A percentile compares a stretch with the other conserved stretches of the same genome.
Conservation (phyloP, 2,113 vertebrate genomes). For the Cichladusa arquata region DNA sequence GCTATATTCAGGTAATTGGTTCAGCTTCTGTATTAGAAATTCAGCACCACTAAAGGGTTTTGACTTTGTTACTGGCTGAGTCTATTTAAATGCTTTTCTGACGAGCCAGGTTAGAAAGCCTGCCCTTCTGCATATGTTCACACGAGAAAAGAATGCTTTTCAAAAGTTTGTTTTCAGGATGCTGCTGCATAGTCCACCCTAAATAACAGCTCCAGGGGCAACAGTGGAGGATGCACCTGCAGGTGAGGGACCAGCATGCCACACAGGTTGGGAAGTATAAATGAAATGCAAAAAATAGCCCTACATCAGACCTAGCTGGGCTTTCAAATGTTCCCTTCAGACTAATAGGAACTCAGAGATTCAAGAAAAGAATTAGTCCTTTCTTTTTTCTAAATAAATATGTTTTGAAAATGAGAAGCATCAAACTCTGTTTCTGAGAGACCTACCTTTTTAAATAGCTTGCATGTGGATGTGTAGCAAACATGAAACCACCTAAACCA, state of each 20-base stretch:
- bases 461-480: not conserved
- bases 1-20: not conserved
- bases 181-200: not conserved
- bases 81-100: not conserved
- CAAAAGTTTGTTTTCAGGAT: not conserved
- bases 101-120: not conserved
- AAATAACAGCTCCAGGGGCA: not conserved
- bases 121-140: not conserved
- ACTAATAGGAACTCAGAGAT: not conserved
- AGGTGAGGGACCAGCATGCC: not conserved
- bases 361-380: not conserved
- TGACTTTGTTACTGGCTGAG: not conserved
- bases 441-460: not conserved
- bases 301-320: fast-evolving
- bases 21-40: not conserved
- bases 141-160: not conserved
- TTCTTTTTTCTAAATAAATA: not conserved
- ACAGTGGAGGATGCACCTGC: not conserved
- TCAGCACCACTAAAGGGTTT: not conserved
- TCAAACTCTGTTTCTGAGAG: not conserved
- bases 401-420: not conserved
- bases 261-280: not conserved
- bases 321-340: not conserved
- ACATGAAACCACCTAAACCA: not conserved
- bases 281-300: not conserved